Evolutionary conservation across 2,888 invertebrate genomes (phyloP), one percentile per base, ranked within the genome.

Genomic region (Catocala fraxini): DNA sequence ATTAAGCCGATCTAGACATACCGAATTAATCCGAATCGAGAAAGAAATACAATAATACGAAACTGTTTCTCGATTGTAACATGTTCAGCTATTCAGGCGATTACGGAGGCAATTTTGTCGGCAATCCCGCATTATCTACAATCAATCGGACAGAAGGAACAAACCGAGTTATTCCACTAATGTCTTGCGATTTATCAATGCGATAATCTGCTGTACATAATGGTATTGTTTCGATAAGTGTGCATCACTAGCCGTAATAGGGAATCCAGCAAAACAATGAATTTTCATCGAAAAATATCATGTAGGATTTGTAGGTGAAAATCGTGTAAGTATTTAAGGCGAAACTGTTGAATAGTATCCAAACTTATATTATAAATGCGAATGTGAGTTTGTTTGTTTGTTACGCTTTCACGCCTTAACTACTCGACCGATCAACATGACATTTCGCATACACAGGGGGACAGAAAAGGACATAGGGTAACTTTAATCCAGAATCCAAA

Each of bases 131-230:
- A 90, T 90, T 88, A 91, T 91, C 88, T 85, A 84, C 89, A 87
- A 92, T 92, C 91, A 90, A 92, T 92, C 87, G 89, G 82, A 90
- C 90, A 90, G 89, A 87, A 83, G 82, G 84, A 87, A 86, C 80
- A 83, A 82, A 73, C 85, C 73, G 83, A 89, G 85, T 87, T 89
- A 86, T 88, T 88, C 80, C 71, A 51, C 59, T 51, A 78, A 78
- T 80, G 81, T 78, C 75, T 73, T 70, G 66, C 83, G 83, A 91
- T 92, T 92, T 89, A 90, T 91, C 89, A 89, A 82, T 41, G 35
- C 51, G 66, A 75, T 75, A 69, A 71, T 77, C 71, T 75, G 65
- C 71, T 75, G 64, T 25, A 25, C 25, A 1, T 56, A 56, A 56
- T 43, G 42, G 33, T 34, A 52, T 52, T 62, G 41, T 56, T 41